Percentiles rank a stretch among this genome's conserved stretches.
Evolutionary conservation across 2,888 invertebrate species (phyloP).

Genomic region (Nebria brevicollis): DNA sequence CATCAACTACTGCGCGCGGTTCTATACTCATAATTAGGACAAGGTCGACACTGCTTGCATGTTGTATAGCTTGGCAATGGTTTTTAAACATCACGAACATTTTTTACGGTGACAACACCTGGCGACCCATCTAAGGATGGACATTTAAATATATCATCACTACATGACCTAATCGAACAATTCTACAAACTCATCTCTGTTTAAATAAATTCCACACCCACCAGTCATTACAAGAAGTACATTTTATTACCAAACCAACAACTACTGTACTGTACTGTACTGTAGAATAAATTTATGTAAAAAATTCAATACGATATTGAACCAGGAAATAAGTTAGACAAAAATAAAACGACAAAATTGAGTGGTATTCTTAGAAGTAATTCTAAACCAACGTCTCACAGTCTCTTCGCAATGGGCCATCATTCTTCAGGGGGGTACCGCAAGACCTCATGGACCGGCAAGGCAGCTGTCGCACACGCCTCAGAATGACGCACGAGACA

Average conservation of each 20-base stretch:
- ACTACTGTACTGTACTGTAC: too few species aligned
- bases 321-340: background rate
- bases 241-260: too few species aligned
- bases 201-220: too few species aligned
- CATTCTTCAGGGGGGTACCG: background rate
- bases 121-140: slow-evolving; percentile 41
- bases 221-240: too few species aligned
- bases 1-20: slow-evolving; percentile 52
- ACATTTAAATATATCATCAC: background rate
- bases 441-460: background rate
- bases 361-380: background rate
- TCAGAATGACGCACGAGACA: background rate
- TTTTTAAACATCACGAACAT: background rate
- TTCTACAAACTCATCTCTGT: too few species aligned
- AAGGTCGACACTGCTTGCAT: slow-evolving; percentile 52
- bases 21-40: slow-evolving; percentile 57
- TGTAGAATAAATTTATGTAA: too few species aligned
- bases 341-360: background rate
- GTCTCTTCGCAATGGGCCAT: background rate
- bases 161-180: background rate
- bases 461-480: background rate
- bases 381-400: background rate
- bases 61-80: background rate
- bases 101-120: slow-evolving; percentile 39
- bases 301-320: background rate